phyloP scores from a whole-genome alignment of 2,888 invertebrate genomes.

The Lamproptera curius region DNA sequence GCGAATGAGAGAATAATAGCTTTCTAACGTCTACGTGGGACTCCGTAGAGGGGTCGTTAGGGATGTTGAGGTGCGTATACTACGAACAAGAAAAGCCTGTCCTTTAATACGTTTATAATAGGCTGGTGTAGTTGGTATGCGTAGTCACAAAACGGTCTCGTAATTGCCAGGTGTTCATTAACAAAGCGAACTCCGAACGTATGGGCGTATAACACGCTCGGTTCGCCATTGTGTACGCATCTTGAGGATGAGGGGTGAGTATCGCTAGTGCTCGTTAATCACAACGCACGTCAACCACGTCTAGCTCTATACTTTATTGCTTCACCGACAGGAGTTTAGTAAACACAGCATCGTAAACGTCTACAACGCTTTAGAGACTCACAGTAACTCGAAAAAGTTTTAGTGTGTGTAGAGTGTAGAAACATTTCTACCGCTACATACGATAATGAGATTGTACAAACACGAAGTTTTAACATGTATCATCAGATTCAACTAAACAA shows the following conservation, averaged over 20 bases:
- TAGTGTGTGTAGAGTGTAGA: neutral
- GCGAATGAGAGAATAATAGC: constrained; percentile 3
- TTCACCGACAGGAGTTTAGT: constrained; percentile 47
- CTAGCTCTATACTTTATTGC: constrained; percentile 52
- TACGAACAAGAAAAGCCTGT: too few relatives aligned
- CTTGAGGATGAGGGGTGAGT: constrained; percentile 23
- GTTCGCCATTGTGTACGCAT: too few relatives aligned
- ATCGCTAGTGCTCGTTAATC: constrained; percentile 60
- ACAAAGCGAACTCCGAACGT: too few relatives aligned
- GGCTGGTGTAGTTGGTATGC: too few relatives aligned
- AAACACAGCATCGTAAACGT: constrained; percentile 54
- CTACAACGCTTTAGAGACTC: constrained; percentile 44
- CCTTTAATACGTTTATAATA: too few relatives aligned
- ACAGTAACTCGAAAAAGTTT: constrained; percentile 24
- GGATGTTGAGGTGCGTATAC: too few relatives aligned
- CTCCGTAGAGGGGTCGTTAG: neutral
- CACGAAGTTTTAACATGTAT: neutral
- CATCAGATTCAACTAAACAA: neutral
- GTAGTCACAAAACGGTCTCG: too few relatives aligned
- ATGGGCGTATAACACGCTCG: too few relatives aligned
- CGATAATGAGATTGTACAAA: neutral
- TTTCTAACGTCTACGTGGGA: constrained; percentile 8
- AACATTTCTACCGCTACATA: neutral
- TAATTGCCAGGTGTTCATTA: too few relatives aligned
- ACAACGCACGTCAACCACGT: constrained; percentile 45